Evolutionary conservation across 1,140 invertebrate genomes (phyloP).

Genomic region (Hylaeus volcanicus): DNA sequence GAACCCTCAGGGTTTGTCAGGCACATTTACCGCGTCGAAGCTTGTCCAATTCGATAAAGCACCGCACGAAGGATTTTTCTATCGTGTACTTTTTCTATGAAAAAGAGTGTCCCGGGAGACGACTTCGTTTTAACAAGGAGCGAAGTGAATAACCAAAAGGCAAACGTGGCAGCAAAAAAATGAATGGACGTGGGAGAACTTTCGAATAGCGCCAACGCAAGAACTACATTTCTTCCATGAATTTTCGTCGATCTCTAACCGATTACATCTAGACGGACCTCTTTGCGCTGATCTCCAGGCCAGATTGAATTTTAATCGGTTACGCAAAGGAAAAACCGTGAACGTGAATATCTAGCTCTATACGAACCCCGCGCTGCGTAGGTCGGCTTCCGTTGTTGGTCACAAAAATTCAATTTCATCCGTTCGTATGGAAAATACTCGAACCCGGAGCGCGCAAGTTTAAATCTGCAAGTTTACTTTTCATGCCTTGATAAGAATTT

Average conservation of each 20-base stretch:
- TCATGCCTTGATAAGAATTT: too few species aligned
- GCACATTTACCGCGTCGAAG: too few species aligned
- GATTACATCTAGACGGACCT: slow-evolving; percentile 1
- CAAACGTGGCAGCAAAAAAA: background rate
- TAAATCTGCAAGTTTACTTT: too few species aligned
- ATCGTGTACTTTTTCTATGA: too few species aligned
- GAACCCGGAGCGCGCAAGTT: too few species aligned
- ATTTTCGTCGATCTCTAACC: background rate
- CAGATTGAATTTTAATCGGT: slow-evolving; percentile 30
- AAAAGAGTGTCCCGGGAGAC: background rate
- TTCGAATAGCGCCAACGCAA: background rate
- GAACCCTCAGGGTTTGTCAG: too few species aligned
- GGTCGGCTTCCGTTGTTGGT: background rate
- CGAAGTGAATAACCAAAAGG: slow-evolving; percentile 7
- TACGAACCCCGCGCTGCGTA: background rate
- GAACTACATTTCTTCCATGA: slow-evolving; percentile 1
- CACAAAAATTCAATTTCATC: slow-evolving; percentile 19
- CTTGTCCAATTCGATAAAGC: too few species aligned
- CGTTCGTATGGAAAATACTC: too few species aligned
- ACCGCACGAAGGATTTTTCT: too few species aligned
- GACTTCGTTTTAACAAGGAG: slow-evolving; percentile 7
- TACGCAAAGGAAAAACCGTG: background rate
- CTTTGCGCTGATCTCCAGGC: background rate
- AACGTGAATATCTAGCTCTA: background rate
- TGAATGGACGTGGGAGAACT: slow-evolving; percentile 3